Evolutionary conservation across 35 echinoderm and acorn worm genomes (phyloP).

Genomic region (Lytechinus pictus): DNA sequence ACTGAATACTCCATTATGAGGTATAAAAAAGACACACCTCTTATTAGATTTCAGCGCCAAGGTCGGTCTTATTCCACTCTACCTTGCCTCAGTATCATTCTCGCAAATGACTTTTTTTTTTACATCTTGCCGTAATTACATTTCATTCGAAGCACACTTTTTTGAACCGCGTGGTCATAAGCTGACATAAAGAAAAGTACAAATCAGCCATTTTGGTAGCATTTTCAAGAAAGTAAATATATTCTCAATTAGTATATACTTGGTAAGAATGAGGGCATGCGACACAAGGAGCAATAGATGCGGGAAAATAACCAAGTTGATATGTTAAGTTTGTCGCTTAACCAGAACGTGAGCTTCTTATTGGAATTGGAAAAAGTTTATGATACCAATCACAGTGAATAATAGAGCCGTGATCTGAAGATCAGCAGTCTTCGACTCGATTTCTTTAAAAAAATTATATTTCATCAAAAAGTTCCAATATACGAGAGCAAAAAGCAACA

Average conservation of each 20-base stretch:
- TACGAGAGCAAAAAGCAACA: no score
- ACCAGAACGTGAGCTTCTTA: not conserved
- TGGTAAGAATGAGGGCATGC: not conserved
- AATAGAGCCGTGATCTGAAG: not conserved
- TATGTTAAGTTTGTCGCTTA: not conserved
- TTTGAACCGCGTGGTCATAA: not conserved
- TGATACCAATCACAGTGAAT: not conserved
- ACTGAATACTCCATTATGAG: not conserved
- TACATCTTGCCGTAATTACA: not conserved
- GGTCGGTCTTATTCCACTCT: not conserved
- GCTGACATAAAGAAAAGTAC: not conserved
- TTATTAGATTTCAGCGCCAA: slow-evolving; percentile 22
- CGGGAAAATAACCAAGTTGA: not conserved
- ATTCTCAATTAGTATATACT: not conserved
- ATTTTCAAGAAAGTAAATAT: not conserved
- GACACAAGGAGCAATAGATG: not conserved
- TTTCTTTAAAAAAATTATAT: not conserved
- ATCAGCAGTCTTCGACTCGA: not conserved
- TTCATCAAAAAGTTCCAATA: not conserved
- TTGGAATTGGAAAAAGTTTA: not conserved
- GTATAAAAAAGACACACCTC: not conserved
- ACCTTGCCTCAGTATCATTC: not conserved
- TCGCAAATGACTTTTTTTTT: slow-evolving; percentile 4
- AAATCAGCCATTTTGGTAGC: not conserved
- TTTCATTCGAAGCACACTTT: slow-evolving; percentile 1